Conservation (phyloP, 2,113 vertebrate species). For the Triplophysa dalaica region DNA sequence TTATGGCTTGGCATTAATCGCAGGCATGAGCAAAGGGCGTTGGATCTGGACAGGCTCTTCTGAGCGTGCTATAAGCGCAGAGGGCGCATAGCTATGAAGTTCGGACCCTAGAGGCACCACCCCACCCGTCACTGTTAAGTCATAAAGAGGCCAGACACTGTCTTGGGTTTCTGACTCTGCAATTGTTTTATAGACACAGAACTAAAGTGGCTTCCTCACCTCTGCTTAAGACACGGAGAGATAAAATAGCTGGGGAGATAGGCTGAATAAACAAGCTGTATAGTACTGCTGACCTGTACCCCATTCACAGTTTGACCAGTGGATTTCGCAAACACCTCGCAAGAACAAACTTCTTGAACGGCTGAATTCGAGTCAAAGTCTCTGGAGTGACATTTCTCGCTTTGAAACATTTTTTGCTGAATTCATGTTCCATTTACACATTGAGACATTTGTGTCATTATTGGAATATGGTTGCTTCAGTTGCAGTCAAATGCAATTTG, state of each 20-base stretch:
- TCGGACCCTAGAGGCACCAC: slow-evolving; percentile 37
- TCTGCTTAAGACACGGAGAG: slow-evolving; percentile 42
- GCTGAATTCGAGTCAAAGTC: background rate
- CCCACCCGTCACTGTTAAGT: slow-evolving; percentile 67
- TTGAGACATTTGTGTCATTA: background rate
- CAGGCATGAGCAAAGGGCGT: slow-evolving; percentile 70
- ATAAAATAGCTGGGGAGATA: background rate
- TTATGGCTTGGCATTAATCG: slow-evolving; percentile 73
- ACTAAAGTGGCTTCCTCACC: slow-evolving; percentile 76
- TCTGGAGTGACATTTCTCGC: background rate
- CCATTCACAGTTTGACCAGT: background rate
- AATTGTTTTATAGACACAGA: slow-evolving; percentile 80
- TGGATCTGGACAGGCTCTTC: slow-evolving; percentile 60
- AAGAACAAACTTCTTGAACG: background rate
- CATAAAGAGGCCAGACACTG: slow-evolving; percentile 62
- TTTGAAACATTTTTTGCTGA: background rate
- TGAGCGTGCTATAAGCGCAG: slow-evolving; percentile 23
- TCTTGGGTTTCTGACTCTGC: slow-evolving; percentile 61
- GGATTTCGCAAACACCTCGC: slow-evolving; percentile 14
- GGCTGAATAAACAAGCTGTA: slow-evolving; percentile 28
- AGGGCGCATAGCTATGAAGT: slow-evolving; percentile 15
- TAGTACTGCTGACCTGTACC: slow-evolving; percentile 9
- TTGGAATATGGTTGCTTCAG: background rate
- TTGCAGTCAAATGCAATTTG: background rate
- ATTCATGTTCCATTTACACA: too few species aligned